phyloP scores from a whole-genome alignment of 1,140 invertebrate species.

The Drosophila lini region DNA sequence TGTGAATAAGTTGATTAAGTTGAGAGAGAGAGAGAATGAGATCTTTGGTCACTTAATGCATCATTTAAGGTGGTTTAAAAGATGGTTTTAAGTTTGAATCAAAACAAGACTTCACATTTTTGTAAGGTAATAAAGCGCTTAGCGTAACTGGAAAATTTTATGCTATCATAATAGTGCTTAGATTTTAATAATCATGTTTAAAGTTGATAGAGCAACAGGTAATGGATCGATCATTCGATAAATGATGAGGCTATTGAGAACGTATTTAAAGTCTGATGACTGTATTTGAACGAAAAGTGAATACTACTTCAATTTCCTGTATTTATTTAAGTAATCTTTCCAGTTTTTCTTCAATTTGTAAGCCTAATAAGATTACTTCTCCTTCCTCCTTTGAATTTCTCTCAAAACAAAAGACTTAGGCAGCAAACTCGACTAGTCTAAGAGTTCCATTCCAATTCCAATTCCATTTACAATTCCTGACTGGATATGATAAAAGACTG shows the following conservation, averaged over 20 bases:
- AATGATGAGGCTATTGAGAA: not conserved
- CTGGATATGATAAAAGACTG: constrained; percentile 28
- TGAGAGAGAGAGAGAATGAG: constrained; percentile 4
- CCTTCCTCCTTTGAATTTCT: not conserved
- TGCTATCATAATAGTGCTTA: constrained; percentile 4
- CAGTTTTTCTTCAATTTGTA: not conserved
- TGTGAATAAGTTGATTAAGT: constrained; percentile 22
- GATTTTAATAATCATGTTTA: constrained; percentile 24
- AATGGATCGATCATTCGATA: constrained; percentile 2
- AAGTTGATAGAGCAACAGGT: not conserved
- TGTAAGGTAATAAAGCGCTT: not conserved
- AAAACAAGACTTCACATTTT: not conserved
- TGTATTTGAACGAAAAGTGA: constrained; percentile 1
- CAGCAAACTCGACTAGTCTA: constrained; percentile 25
- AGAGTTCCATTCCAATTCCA: constrained; percentile 3
- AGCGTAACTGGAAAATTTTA: not conserved
- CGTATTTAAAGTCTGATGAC: not conserved
- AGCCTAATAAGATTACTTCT: not conserved
- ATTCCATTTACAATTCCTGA: constrained; percentile 17
- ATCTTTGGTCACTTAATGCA: not conserved
- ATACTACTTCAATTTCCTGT: not conserved
- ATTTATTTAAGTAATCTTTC: not conserved
- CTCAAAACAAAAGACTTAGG: constrained; percentile 40
- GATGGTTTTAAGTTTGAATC: not conserved
- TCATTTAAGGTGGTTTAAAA: constrained; percentile 13